Percentiles rank a stretch among this genome's conserved stretches.
Evolutionary conservation across 2,113 vertebrate genomes (phyloP).

Genomic region (Oryzias woworae): DNA sequence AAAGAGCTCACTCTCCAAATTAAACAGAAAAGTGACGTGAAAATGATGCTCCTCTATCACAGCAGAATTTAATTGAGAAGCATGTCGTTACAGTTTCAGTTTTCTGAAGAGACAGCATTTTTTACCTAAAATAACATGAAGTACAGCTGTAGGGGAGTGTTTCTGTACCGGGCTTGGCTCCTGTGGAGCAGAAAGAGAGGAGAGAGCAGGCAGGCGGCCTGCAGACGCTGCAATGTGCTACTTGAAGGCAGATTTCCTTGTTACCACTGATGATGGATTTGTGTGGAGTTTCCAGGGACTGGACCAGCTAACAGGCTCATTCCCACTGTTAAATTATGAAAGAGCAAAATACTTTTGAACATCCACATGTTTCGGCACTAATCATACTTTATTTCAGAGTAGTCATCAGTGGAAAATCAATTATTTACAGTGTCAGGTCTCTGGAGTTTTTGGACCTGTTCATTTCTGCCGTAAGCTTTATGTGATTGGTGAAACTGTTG

Average conservation of each 20-base stretch:
- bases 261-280: constrained; percentile 60
- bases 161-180: background rate
- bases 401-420: constrained; percentile 60
- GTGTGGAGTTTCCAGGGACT: constrained; percentile 57
- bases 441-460: constrained; percentile 39
- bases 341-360: constrained; percentile 43
- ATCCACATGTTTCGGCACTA: constrained; percentile 68
- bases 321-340: constrained; percentile 75
- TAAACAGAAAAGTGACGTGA: too few relatives aligned
- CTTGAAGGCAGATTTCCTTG: constrained; percentile 51
- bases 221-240: constrained; percentile 51
- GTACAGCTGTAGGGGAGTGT: constrained; percentile 31
- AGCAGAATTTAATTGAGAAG: too few relatives aligned
- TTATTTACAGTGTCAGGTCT: constrained; percentile 59
- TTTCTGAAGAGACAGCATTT: too few relatives aligned
- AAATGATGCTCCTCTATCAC: too few relatives aligned
- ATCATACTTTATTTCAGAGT: constrained; percentile 69
- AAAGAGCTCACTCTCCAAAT: too few relatives aligned
- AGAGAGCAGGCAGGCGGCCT: background rate
- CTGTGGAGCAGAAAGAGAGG: background rate
- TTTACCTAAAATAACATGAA: background rate
- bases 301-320: constrained; percentile 71
- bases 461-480: constrained; percentile 33
- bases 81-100: too few relatives aligned
- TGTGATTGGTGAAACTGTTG: constrained; percentile 59